These are phyloP conservation scores for Papilio helenus DNA, from an alignment of 1,140 invertebrate genomes.

Conservation along the genomic window DNA sequence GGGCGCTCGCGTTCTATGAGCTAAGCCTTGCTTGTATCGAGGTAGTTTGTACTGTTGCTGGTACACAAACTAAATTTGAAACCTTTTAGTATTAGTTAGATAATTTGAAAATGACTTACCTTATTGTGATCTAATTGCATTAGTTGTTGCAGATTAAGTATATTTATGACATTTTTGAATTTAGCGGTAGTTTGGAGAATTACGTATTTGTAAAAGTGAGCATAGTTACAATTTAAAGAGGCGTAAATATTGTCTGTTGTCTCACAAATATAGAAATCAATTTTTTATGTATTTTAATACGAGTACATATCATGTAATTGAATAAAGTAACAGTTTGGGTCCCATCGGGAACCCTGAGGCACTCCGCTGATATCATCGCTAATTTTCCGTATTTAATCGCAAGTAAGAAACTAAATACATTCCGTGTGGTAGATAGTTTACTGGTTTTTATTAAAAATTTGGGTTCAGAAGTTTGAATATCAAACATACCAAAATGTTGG, in stretches of 20 bases:
- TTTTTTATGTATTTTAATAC: neutral
- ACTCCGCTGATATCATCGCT: neutral
- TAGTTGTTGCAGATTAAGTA: neutral
- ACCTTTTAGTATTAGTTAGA: neutral
- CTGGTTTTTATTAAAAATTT: neutral
- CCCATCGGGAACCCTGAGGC: neutral
- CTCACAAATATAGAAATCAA: neutral
- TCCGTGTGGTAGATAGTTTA: neutral
- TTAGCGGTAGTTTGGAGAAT: neutral
- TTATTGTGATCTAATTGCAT: neutral
- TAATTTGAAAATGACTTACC: neutral
- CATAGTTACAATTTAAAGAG: neutral
- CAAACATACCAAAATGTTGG: neutral
- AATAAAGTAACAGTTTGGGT: slow-evolving; percentile 4
- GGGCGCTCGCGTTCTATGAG: neutral
- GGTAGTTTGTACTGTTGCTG: slow-evolving; percentile 11
- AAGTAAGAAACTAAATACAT: slow-evolving; percentile 4
- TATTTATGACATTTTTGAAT: neutral
- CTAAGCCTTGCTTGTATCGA: neutral
- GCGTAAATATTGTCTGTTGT: neutral
- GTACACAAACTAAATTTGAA: neutral
- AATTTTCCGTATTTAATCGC: neutral
- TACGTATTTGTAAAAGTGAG: neutral
- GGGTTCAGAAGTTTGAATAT: neutral
- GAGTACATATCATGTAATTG: neutral